Evolutionary conservation across 2,888 invertebrate genomes (phyloP), one percentile per base, ranked within the genome.

Genomic region (Psylliodes chrysocephalus): DNA sequence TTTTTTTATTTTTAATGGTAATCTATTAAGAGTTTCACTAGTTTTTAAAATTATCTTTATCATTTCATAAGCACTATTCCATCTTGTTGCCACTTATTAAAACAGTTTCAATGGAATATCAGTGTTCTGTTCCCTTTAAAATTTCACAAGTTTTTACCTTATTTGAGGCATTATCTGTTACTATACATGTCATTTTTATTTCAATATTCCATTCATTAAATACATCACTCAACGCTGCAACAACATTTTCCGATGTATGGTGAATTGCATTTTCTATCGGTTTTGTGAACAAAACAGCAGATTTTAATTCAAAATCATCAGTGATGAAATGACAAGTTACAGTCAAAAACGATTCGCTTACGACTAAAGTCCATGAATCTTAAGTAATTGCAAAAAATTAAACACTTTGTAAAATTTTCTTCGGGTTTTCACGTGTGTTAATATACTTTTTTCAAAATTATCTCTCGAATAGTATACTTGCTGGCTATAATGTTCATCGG

Each of bases 291-390:
- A 66, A 47, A 18, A 69, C 67, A 12, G 42, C 60, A 22, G 60
- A 59, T 33, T 57, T 63, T 28, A 60, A n/a, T n/a, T n/a, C n/a
- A n/a, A n/a, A n/a, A n/a, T n/a, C n/a, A n/a, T n/a, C n/a, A n/a
- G n/a, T n/a, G n/a, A n/a, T n/a, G n/a, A n/a, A n/a, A n/a, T n/a
- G n/a, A n/a, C n/a, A n/a, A n/a, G n/a, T n/a, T n/a, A n/a, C n/a
- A n/a, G n/a, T n/a, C n/a, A n/a, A n/a, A n/a, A n/a, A n/a, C n/a
- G n/a, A n/a, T n/a, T n/a, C n/a, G n/a, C n/a, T n/a, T n/a, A n/a
- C n/a, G n/a, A n/a, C n/a, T n/a, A n/a, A n/a, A n/a, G n/a, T n/a
- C 67, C 67, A 67, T 7, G 49, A 40, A 30, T 67, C 69, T 42
- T 38, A 51, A 19, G 64, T 69, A 19, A 67, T 62, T 22, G 64